Evolutionary conservation across 2,113 vertebrate species (phyloP), one percentile per base, ranked within the genome.

Genomic region (Paratilapia polleni): DNA sequence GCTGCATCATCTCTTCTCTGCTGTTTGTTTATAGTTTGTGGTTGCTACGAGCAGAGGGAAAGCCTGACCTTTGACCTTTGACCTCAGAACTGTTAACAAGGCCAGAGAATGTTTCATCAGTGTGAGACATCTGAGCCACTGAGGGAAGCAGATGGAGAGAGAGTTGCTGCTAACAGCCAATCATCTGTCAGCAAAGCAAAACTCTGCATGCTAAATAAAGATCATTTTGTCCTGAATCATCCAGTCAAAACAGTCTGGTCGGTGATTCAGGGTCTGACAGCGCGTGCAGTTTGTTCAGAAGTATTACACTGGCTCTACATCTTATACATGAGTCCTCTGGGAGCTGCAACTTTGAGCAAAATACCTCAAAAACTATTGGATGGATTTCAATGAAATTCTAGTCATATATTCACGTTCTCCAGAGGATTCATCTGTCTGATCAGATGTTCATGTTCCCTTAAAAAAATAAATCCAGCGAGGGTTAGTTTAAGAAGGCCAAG

Each of bases 51-150:
- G 85, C 57, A 24, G 38, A 70, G 77, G 77, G 64, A 52, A 22
- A 68, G n/a, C 73, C 56, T 36, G 78, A 87, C 80, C 76, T 77
- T 22, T 83, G 87, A 90, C 86, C 11, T 36, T 38, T 31, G 66
- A 41, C 15, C 52, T 36, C 43, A 43, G 81, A 73, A 77, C 68
- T 54, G 68, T 73, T 73, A 34, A 84, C 82, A 36, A 83, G 85
- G 61, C 78, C 22, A 56, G 66, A 52, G 81, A 80, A 86, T 86
- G 86, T 86, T 83, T 66, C 80, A 70, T 87, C 80, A 86, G 78
- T 58, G 59, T 59, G 76, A 81, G 73, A 77, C 87, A 73, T 73
- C 68, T 73, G 47, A 28, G 47, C 52, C 68, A 54, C 6, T 10
- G 31, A 73, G 68, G 68, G 19, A 73, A 54, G 26, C 26, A 54